phyloP scores from a whole-genome alignment of 2,888 invertebrate genomes.

The Lasioglossum villosulum region DNA sequence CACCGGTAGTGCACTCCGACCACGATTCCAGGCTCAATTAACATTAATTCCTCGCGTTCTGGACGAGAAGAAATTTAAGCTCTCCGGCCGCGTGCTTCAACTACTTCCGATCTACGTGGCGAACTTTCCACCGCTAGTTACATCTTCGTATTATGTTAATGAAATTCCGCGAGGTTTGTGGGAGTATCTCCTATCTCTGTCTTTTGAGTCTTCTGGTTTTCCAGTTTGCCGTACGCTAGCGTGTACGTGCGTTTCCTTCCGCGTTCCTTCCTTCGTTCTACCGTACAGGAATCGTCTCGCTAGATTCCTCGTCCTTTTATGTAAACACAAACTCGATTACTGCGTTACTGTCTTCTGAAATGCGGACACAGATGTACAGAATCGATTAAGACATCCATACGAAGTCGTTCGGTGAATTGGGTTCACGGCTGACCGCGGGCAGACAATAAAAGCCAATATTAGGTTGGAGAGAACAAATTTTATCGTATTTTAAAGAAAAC shows the following conservation, averaged over 20 bases:
- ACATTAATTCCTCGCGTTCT: slow-evolving; percentile 27
- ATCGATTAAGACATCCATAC: not conserved
- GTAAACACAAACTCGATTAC: not conserved
- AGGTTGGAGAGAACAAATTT: no score
- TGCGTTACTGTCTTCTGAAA: not conserved
- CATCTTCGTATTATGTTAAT: slow-evolving; percentile 38
- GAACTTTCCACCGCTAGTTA: slow-evolving; percentile 17
- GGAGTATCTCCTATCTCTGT: not conserved
- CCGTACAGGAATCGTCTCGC: not conserved
- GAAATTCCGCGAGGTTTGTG: slow-evolving; percentile 18
- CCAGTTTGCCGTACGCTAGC: not conserved
- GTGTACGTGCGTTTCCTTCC: not conserved
- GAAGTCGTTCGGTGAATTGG: not conserved
- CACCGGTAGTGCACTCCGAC: not conserved
- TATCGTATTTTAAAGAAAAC: no score
- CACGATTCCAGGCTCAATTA: slow-evolving; percentile 4
- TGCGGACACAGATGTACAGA: not conserved
- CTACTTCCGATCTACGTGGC: slow-evolving; percentile 7
- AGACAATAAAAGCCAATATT: slow-evolving; percentile 12
- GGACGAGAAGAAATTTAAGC: slow-evolving; percentile 12
- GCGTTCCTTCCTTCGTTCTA: not conserved
- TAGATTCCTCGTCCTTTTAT: not conserved
- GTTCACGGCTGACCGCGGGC: not conserved
- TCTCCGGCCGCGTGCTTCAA: not conserved
- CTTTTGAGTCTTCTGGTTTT: not conserved